These are phyloP conservation scores for Empis stercorea DNA, from an alignment of 2,888 invertebrate species.

Conservation along the genomic window DNA sequence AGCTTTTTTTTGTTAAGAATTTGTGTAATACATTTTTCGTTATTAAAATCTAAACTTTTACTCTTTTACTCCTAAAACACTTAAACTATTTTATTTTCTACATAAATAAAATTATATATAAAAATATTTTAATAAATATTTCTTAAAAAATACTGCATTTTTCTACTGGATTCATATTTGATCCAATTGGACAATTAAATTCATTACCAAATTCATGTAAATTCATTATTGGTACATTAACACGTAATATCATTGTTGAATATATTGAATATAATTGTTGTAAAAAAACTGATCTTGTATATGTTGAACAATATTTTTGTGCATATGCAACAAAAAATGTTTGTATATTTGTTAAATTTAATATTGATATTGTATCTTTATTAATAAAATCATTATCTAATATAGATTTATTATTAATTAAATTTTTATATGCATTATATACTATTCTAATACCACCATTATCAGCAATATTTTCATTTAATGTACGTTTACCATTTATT, in stretches of 20 bases:
- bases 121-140: too few relatives aligned
- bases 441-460: constrained; percentile 9
- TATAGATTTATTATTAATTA: not conserved
- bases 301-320: constrained; percentile 6
- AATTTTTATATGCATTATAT: constrained; percentile 5
- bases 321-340: constrained; percentile 9
- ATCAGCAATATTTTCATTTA: constrained; percentile 13
- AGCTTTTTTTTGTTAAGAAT: too few relatives aligned
- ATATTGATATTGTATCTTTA: constrained; percentile 1
- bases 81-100: too few relatives aligned
- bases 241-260: not conserved
- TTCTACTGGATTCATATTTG: constrained; percentile 4
- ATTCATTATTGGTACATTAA: constrained; percentile 4
- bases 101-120: too few relatives aligned
- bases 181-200: constrained; percentile 1
- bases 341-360: constrained; percentile 5
- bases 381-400: not conserved
- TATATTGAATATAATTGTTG: constrained; percentile 48
- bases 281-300: constrained; percentile 41
- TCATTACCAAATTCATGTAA: constrained; percentile 3
- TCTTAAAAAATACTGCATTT: constrained; percentile 6
- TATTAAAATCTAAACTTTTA: too few relatives aligned
- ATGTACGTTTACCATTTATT: constrained; percentile 4
- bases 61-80: too few relatives aligned
- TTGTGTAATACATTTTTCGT: too few relatives aligned